Conservation (phyloP, 64 coral and sea anemone species). For the Cladopsammia gracilis region DNA sequence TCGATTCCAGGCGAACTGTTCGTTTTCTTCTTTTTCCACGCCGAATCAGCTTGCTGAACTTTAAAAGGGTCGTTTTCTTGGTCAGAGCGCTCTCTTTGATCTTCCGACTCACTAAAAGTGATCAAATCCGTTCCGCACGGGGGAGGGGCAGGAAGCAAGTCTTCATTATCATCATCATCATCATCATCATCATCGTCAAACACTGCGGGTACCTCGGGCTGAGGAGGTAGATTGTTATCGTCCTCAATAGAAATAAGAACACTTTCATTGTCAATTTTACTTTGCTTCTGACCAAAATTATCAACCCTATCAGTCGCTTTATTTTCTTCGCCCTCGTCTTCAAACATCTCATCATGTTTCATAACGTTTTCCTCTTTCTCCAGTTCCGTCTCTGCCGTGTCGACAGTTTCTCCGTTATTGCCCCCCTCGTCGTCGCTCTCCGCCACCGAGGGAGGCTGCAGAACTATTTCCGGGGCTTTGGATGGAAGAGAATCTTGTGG, state of each 20-base stretch:
- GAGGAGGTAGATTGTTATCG: constrained; percentile 24
- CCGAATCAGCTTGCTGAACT: not conserved
- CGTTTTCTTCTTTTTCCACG: not conserved
- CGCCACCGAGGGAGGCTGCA: constrained; percentile 68
- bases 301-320: not conserved
- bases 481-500: constrained; percentile 6
- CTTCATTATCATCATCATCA: constrained; percentile 28
- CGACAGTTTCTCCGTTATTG: constrained; percentile 51
- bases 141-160: constrained; percentile 37
- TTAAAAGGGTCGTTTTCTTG: constrained; percentile 9
- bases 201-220: constrained; percentile 16
- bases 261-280: constrained; percentile 16
- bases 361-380: constrained; percentile 40
- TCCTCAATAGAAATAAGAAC: constrained; percentile 63
- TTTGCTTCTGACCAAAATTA: not conserved
- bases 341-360: not conserved
- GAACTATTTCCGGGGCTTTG: constrained; percentile 62
- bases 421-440: constrained; percentile 59
- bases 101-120: constrained; percentile 48
- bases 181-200: constrained; percentile 25
- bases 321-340: constrained; percentile 18
- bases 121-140: constrained; percentile 52
- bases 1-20: constrained; percentile 36
- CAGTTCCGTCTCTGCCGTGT: constrained; percentile 50
- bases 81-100: constrained; percentile 5